phyloP scores from a whole-genome alignment of 92 coral and sea anemone genomes.

The Micromussa lordhowensis region DNA sequence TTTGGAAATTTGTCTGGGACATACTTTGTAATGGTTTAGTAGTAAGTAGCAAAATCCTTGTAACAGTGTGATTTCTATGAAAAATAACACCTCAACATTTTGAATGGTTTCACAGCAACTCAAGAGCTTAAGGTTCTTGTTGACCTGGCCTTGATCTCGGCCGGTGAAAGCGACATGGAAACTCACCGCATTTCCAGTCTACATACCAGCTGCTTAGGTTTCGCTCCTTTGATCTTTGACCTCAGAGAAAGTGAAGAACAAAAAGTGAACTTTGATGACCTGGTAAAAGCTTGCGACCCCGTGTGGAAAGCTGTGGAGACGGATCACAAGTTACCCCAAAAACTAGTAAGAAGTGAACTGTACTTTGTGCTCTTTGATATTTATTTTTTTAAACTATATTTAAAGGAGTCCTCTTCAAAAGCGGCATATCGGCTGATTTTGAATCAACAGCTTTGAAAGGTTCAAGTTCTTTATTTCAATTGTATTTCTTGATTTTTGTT shows the following conservation, averaged over 20 bases:
- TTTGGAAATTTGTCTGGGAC: too few relatives aligned
- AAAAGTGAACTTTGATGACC: slow-evolving; percentile 55
- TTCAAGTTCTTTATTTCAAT: background rate
- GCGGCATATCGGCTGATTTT: background rate
- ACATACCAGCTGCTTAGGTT: slow-evolving; percentile 87
- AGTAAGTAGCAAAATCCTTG: background rate
- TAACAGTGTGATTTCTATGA: too few relatives aligned
- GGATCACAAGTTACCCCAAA: slow-evolving; percentile 54
- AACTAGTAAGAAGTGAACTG: slow-evolving; percentile 51
- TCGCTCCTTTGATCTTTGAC: slow-evolving; percentile 81
- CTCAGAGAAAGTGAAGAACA: slow-evolving; percentile 20
- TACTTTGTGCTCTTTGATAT: background rate
- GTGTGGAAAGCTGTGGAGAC: slow-evolving; percentile 75
- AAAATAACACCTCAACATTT: background rate
- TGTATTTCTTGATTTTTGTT: too few relatives aligned
- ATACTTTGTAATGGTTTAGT: too few relatives aligned
- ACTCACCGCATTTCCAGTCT: slow-evolving; percentile 78
- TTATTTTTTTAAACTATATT: background rate
- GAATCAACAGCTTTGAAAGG: background rate
- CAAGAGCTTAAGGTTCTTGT: slow-evolving; percentile 76
- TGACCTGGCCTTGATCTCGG: slow-evolving; percentile 81
- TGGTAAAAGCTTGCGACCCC: slow-evolving; percentile 71
- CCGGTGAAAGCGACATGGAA: slow-evolving; percentile 84
- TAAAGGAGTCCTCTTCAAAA: background rate
- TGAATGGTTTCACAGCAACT: slow-evolving; percentile 30